Evolutionary conservation across 2,797 vertebrate species (phyloP).

Genomic region (Lagorchestes hirsutus): DNA sequence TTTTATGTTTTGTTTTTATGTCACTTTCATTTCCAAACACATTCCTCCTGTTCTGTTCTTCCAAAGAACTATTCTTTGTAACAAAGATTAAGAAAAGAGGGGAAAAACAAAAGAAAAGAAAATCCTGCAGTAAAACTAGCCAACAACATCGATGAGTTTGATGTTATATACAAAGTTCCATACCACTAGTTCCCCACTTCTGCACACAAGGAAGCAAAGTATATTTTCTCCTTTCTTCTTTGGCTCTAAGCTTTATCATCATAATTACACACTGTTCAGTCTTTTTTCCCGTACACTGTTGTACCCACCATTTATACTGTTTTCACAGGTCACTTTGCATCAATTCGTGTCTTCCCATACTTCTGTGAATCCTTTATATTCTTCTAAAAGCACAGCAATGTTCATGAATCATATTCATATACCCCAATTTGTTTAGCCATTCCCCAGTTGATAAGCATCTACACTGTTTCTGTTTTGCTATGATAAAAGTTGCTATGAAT

Average conservation of each 20-base stretch:
- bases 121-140: background rate
- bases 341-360: background rate
- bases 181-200: background rate
- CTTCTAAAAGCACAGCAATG: background rate
- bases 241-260: background rate
- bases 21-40: background rate
- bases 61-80: background rate
- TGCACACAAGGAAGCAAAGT: background rate
- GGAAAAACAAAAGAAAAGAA: background rate
- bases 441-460: background rate
- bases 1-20: background rate
- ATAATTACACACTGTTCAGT: background rate
- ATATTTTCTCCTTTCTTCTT: background rate
- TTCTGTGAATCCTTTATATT: background rate
- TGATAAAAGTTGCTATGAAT: background rate
- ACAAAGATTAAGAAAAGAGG: background rate
- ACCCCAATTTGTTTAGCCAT: background rate
- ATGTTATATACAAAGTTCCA: background rate
- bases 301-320: background rate
- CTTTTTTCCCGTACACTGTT: background rate
- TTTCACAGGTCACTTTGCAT: background rate
- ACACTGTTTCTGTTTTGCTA: background rate
- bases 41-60: background rate
- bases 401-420: background rate
- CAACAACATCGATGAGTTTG: background rate